Conservation (phyloP, 2,797 vertebrate genomes). For the Prionace glauca region DNA sequence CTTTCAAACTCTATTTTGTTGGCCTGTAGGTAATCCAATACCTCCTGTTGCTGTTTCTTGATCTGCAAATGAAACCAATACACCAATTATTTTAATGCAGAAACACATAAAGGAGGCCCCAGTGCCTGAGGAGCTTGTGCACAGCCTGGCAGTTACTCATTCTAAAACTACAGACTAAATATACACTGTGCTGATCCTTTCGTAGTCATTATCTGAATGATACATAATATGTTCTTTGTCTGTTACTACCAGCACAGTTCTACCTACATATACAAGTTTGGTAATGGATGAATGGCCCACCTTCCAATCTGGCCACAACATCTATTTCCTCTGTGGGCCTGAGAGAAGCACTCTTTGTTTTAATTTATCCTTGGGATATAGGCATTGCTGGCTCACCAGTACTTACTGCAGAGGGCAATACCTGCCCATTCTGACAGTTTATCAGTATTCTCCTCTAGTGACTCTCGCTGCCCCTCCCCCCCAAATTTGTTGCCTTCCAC, state of each 20-base stretch:
- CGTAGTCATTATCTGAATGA: neutral
- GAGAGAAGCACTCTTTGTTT: too few species aligned
- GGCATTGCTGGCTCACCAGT: too few species aligned
- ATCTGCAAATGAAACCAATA: slow-evolving; percentile 61
- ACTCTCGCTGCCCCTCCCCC: too few species aligned
- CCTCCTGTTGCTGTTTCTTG: slow-evolving; percentile 96
- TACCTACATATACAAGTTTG: too few species aligned
- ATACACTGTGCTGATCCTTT: neutral
- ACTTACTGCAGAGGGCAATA: too few species aligned
- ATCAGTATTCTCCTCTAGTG: too few species aligned
- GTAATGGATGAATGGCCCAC: neutral
- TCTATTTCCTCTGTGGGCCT: too few species aligned
- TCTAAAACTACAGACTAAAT: neutral
- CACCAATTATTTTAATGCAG: neutral
- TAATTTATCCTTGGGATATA: too few species aligned
- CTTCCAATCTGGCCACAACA: too few species aligned
- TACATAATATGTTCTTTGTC: neutral
- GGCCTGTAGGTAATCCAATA: slow-evolving; percentile 79
- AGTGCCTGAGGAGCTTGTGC: neutral
- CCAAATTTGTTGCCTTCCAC: too few species aligned
- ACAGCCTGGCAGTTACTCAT: neutral
- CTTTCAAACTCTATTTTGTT: slow-evolving; percentile 92
- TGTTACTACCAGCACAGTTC: too few species aligned
- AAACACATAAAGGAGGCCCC: neutral
- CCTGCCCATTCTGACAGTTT: too few species aligned